Percentiles rank a stretch among this genome's conserved stretches.
Evolutionary conservation across 2,888 invertebrate genomes (phyloP).

Genomic region (Drosophila pseudotakahashii): DNA sequence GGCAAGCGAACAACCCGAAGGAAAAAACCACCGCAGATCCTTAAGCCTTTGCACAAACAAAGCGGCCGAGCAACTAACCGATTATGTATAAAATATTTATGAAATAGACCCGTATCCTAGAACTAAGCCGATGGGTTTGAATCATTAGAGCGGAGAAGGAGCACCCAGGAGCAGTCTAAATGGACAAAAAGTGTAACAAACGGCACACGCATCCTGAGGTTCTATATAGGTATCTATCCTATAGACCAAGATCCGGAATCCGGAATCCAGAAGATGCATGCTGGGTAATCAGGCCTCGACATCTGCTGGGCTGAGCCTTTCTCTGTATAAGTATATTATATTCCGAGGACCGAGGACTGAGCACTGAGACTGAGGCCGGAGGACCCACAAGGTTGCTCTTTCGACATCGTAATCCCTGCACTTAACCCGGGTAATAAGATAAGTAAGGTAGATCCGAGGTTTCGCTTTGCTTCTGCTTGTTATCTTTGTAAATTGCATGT

Average conservation of each 20-base stretch:
- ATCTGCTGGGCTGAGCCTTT: constrained; percentile 50
- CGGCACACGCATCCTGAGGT: constrained; percentile 65
- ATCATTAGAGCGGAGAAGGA: constrained; percentile 71
- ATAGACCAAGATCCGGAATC: not conserved
- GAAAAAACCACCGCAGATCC: constrained; percentile 10
- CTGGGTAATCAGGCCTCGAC: constrained; percentile 62
- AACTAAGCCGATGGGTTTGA: constrained; percentile 65
- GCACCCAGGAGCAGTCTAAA: constrained; percentile 61
- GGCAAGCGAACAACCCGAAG: not conserved
- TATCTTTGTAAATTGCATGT: constrained; percentile 79
- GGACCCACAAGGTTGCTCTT: constrained; percentile 64
- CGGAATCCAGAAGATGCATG: constrained; percentile 10
- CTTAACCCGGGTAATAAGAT: constrained; percentile 81
- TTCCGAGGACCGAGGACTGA: not conserved
- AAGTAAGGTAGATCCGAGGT: constrained; percentile 69
- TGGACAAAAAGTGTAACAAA: constrained; percentile 71
- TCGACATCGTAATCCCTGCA: constrained; percentile 76
- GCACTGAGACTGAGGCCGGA: no score
- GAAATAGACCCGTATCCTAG: constrained; percentile 18
- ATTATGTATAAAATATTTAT: constrained; percentile 71
- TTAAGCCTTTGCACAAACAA: constrained; percentile 37
- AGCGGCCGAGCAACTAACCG: constrained; percentile 33
- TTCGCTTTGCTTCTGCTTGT: constrained; percentile 66
- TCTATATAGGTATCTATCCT: not conserved
- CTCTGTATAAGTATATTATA: not conserved